Evolutionary conservation across 2,797 vertebrate species (phyloP).

Genomic region (Mus minutoides): DNA sequence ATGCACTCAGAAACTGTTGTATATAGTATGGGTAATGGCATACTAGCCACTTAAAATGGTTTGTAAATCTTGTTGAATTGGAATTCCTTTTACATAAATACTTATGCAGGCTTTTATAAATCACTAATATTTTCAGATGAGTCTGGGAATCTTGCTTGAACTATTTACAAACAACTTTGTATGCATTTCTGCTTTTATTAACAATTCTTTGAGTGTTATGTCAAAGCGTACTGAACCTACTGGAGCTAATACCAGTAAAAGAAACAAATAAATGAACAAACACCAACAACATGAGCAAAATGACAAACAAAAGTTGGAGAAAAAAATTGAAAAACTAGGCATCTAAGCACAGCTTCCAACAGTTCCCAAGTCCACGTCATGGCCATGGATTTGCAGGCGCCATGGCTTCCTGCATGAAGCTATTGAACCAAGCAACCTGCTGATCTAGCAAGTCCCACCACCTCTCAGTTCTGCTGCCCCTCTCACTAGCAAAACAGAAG

Average conservation of each 20-base stretch:
- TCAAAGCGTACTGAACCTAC: neutral
- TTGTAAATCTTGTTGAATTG: constrained; percentile 4
- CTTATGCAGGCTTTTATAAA: neutral
- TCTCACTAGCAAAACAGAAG: neutral
- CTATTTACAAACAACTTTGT: neutral
- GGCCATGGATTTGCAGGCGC: neutral
- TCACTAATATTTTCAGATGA: constrained; percentile 22
- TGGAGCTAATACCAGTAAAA: neutral
- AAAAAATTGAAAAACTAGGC: neutral
- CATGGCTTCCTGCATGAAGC: neutral
- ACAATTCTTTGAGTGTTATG: neutral
- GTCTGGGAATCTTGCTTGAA: neutral
- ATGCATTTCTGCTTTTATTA: neutral
- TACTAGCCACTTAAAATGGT: neutral
- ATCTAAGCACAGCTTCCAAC: neutral
- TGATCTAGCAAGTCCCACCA: neutral
- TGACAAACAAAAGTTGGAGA: neutral
- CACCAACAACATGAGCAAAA: neutral
- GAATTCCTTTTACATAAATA: neutral
- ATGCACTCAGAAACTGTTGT: neutral
- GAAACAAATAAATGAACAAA: neutral
- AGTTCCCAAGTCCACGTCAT: neutral
- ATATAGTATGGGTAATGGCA: neutral
- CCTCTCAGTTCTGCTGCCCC: neutral
- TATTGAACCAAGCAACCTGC: neutral